phyloP scores from a whole-genome alignment of 2,888 invertebrate species.

The Euclidia mi region DNA sequence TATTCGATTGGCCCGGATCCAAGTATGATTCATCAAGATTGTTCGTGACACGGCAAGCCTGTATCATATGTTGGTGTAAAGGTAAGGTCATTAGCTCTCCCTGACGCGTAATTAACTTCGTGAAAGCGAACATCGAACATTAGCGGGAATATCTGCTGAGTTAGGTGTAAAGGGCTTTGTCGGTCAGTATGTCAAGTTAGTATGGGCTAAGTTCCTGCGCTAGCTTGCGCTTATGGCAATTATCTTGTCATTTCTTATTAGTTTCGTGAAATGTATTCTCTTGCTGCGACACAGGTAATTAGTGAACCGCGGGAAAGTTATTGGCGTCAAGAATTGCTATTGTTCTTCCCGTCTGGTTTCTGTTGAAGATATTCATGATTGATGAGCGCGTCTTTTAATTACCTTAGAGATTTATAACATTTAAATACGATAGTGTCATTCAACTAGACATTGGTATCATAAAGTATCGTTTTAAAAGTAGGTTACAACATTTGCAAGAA shows the following conservation, averaged over 20 bases:
- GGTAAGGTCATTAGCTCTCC: constrained; percentile 43
- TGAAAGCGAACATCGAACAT: constrained; percentile 69
- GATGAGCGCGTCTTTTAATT: constrained; percentile 25
- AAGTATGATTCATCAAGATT: constrained; percentile 47
- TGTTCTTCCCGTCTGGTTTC: constrained; percentile 56
- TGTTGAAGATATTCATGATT: constrained; percentile 33
- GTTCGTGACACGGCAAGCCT: constrained; percentile 25
- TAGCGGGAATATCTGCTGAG: constrained; percentile 72
- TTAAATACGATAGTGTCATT: not conserved
- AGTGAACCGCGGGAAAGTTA: constrained; percentile 71
- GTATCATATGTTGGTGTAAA: constrained; percentile 17
- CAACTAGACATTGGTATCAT: too few relatives aligned
- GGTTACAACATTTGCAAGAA: too few relatives aligned
- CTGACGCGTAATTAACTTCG: constrained; percentile 68
- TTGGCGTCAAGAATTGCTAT: constrained; percentile 60
- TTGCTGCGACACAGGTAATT: constrained; percentile 55
- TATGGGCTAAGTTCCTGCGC: constrained; percentile 55
- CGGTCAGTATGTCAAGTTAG: constrained; percentile 77
- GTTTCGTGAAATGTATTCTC: constrained; percentile 42
- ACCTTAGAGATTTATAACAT: not conserved
- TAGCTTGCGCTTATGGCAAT: constrained; percentile 55
- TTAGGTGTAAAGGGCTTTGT: constrained; percentile 73
- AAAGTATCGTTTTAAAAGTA: too few relatives aligned
- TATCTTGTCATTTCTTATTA: constrained; percentile 64
- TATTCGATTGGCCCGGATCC: constrained; percentile 34